Base-by-base conservation (phyloP, 92 coral and sea anemone genomes). In the Epizoanthus fatuus region DNA sequence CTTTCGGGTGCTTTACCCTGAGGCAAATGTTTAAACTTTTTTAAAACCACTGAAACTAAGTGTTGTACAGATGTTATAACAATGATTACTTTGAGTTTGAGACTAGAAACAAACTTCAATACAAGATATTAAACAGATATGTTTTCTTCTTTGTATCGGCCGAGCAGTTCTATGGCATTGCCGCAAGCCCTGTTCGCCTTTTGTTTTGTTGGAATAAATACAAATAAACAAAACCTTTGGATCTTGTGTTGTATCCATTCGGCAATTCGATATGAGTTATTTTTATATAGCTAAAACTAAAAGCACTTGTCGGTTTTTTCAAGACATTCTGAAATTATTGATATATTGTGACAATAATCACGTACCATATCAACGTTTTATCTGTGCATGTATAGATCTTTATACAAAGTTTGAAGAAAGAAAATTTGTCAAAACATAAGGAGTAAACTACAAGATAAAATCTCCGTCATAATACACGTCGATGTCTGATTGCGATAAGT, bases 191-290 rank as follows among this genome's bases (percentile, higher is more conserved):
- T 49, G 9, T 49, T 49, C 53, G 53, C 53, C 9, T 49, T 49
- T 2, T 12, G 53, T 49, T 49, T 49, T 49, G 53, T 49, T 49
- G 53, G 53, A 49, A 49, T 49, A 70, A 70, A 45, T 54, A 7
- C 20, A 38, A 17, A 45, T 42, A 44, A 45, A 70, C 57, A 45
- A 70, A n/a, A 17, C 25, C 9, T 17, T 70, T 39, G 45, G 75
- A 5, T 42, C 22, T 25, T 45, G 75, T 7, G 47, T 70, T 40
- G 7, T 45, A 70, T 8, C 75, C 45, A 52, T 14, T 16, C 35
- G 38, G 75, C 75, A 70, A 70, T 70, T 70, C 22, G 75, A 70
- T 70, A 70, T 11, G 75, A 47, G 19, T 29, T 22, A 11, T 54
- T 52, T 74, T 7, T 29, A n/a, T 29, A 12, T 37, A 38, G 45